Evolutionary conservation across 2,113 vertebrate species (phyloP).

Genomic region (Zapornia atra): DNA sequence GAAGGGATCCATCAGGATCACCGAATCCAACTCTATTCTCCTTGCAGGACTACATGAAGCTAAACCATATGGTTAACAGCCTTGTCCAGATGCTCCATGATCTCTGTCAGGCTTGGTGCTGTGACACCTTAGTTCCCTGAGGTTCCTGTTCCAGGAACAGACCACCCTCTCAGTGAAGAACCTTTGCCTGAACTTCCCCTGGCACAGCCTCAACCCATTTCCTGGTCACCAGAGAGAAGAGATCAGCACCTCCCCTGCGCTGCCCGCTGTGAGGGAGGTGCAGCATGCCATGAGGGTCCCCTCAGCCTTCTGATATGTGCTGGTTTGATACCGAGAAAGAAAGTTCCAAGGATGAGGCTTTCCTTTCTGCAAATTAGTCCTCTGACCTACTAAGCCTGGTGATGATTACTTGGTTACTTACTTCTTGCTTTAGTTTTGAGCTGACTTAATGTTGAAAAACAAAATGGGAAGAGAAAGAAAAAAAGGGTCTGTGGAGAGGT

Average conservation of each 20-base stretch:
- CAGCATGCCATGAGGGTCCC: no score
- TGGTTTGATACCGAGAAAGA: background rate
- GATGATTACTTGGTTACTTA: background rate
- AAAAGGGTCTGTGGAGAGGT: background rate
- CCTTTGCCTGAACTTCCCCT: background rate
- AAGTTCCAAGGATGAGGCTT: background rate
- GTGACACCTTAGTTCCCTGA: no score
- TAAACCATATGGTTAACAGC: background rate
- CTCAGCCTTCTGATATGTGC: background rate
- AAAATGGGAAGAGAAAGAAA: no score
- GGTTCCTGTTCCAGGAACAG: background rate
- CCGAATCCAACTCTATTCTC: background rate
- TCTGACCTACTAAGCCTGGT: background rate
- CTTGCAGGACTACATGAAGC: background rate
- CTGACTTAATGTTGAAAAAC: background rate
- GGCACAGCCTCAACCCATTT: background rate
- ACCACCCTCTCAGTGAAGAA: background rate
- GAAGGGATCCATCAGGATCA: no score
- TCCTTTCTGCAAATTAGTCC: background rate
- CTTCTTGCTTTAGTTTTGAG: background rate
- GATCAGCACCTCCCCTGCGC: background rate
- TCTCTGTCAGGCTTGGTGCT: background rate
- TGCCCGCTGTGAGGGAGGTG: rapidly evolving
- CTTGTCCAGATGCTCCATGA: rapidly evolving
- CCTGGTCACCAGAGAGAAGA: background rate